phyloP scores from a whole-genome alignment of 53 echinoderm and acorn worm genomes.

The Temnopleurus reevesii region DNA sequence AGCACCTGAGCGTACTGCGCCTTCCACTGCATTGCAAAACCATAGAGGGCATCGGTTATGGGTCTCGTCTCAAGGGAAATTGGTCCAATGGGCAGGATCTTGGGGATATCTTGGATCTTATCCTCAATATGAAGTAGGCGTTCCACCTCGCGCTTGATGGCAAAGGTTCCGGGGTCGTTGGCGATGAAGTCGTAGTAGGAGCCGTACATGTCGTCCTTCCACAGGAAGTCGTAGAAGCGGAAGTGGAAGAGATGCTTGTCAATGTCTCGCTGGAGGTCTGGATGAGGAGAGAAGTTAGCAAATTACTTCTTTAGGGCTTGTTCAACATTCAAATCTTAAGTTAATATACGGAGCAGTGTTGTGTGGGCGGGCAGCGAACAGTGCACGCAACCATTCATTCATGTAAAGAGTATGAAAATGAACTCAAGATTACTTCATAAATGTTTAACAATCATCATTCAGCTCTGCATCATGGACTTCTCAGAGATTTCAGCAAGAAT shows the following conservation, averaged over 20 bases:
- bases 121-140: constrained; percentile 95
- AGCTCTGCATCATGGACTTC: constrained; percentile 78
- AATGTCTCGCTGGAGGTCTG: constrained; percentile 91
- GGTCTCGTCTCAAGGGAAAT: constrained; percentile 88
- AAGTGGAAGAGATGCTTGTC: constrained; percentile 97
- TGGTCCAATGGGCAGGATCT: constrained; percentile 83
- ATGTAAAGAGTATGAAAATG: too few relatives aligned
- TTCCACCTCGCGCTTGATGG: constrained; percentile 93
- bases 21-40: constrained; percentile 98
- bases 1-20: constrained; percentile 94
- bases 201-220: constrained; percentile 94
- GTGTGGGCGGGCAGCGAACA: too few relatives aligned
- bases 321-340: too few relatives aligned
- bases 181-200: constrained; percentile 96
- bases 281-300: not conserved
- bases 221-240: constrained; percentile 97
- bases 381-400: too few relatives aligned
- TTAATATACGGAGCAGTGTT: too few relatives aligned
- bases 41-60: constrained; percentile 97
- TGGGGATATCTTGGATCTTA: constrained; percentile 87
- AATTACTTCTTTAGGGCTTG: too few relatives aligned
- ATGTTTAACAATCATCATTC: constrained; percentile 75
- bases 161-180: constrained; percentile 88
- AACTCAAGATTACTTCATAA: too few relatives aligned
- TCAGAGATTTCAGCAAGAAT: constrained; percentile 75